Evolutionary conservation across 2,888 invertebrate species (phyloP).

Genomic region (Furcula furcula): DNA sequence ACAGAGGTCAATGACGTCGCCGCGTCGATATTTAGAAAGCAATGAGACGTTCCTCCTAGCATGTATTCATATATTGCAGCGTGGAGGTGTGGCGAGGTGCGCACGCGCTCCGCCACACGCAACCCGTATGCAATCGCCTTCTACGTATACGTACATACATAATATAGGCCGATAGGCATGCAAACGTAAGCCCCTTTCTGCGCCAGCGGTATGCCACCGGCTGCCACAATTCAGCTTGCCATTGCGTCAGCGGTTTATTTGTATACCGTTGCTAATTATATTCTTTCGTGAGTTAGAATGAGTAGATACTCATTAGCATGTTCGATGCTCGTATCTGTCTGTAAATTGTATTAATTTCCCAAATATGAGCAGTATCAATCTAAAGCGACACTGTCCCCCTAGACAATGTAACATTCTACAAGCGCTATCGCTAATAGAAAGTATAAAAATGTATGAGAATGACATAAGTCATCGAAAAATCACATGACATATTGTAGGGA

Average conservation of each 20-base stretch:
- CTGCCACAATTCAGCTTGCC: conserved; percentile 26
- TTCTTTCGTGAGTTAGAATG: too few relatives aligned
- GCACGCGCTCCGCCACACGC: conserved; percentile 28
- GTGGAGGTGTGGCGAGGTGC: conserved; percentile 53
- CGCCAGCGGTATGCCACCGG: conserved; percentile 13
- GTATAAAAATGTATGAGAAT: too few relatives aligned
- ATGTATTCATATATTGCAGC: conserved; percentile 27
- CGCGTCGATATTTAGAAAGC: conserved; percentile 59
- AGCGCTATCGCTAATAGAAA: too few relatives aligned
- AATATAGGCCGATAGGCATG: too few relatives aligned
- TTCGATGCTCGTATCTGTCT: too few relatives aligned
- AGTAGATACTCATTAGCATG: too few relatives aligned
- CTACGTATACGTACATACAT: conserved; percentile 16
- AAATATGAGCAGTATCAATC: too few relatives aligned
- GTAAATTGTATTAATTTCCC: too few relatives aligned
- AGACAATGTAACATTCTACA: too few relatives aligned
- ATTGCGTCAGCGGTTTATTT: conserved; percentile 48
- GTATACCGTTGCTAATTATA: conserved; percentile 5
- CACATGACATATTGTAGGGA: too few relatives aligned
- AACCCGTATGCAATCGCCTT: conserved; percentile 17
- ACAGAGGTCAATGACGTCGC: conserved; percentile 55
- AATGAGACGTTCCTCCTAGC: conserved; percentile 25
- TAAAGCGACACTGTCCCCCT: too few relatives aligned
- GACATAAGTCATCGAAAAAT: too few relatives aligned
- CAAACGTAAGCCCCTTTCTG: conserved; percentile 9